Evolutionary conservation across 2,113 vertebrate genomes (phyloP).

Genomic region (Oreocharis arfaki): DNA sequence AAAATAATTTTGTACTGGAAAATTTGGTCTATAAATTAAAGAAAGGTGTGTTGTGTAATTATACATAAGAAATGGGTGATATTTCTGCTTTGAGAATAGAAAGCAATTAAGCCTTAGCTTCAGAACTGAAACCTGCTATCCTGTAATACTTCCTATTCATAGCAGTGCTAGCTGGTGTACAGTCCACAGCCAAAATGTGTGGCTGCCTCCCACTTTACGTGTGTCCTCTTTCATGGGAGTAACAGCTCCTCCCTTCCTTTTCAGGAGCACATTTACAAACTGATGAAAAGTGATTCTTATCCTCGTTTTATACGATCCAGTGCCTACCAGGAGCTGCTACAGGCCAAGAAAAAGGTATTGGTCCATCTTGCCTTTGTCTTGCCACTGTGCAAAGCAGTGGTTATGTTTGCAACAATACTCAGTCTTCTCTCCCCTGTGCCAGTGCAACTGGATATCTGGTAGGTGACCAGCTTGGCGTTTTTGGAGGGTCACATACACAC

Average conservation of each 20-base stretch:
- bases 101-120: background rate
- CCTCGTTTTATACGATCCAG: slow-evolving; percentile 98
- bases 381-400: slow-evolving; percentile 54
- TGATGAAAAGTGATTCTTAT: slow-evolving; percentile 99
- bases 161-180: background rate
- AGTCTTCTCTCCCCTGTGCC: slow-evolving; percentile 56
- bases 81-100: background rate
- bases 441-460: slow-evolving; percentile 66
- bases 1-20: background rate
- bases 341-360: slow-evolving; percentile 97
- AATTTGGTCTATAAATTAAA: background rate
- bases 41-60: background rate
- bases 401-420: slow-evolving; percentile 59
- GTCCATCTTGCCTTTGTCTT: slow-evolving; percentile 67
- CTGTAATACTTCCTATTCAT: background rate
- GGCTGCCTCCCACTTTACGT: background rate
- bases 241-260: slow-evolving; percentile 24
- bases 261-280: slow-evolving; percentile 98
- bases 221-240: background rate
- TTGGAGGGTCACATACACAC: slow-evolving; percentile 62
- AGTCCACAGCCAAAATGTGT: background rate
- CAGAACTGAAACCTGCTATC: background rate
- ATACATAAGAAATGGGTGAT: background rate
- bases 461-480: slow-evolving; percentile 61
- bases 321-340: slow-evolving; percentile 98